Percentiles rank a stretch among this genome's conserved stretches.
Conservation (phyloP, 2,113 vertebrate species). For the Leucopsar rothschildi region DNA sequence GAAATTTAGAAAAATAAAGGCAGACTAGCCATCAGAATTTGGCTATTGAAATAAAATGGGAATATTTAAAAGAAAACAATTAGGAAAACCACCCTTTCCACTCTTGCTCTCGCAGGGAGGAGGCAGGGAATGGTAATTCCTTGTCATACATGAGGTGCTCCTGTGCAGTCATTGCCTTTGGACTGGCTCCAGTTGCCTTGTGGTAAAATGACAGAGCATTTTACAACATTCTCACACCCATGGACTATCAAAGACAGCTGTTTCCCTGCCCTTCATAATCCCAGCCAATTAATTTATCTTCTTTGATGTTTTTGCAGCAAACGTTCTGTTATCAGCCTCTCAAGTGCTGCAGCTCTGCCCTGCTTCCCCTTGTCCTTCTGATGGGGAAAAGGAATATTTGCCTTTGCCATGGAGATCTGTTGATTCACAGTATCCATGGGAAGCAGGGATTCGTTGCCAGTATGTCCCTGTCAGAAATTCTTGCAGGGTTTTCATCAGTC, state of each 20-base stretch:
- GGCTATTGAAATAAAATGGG: not conserved
- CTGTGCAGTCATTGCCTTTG: not conserved
- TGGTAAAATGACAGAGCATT: not conserved
- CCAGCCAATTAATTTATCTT: not conserved
- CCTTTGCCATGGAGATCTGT: not conserved
- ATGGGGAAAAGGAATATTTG: not conserved
- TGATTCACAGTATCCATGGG: not conserved
- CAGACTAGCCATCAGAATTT: not conserved
- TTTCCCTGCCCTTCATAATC: not conserved
- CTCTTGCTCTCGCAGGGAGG: not conserved
- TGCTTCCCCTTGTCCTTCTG: not conserved
- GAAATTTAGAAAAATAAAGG: not conserved
- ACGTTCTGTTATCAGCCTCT: not conserved
- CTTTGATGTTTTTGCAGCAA: not conserved
- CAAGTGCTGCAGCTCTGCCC: not conserved
- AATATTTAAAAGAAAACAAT: not conserved
- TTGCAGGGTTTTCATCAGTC: not conserved
- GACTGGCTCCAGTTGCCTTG: not conserved
- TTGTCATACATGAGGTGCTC: not conserved
- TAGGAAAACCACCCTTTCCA: not conserved
- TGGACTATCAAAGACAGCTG: not conserved
- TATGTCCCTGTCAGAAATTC: not conserved
- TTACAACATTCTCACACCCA: slow-evolving; percentile 14
- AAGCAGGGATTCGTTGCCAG: not conserved
- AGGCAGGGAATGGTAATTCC: not conserved